These are phyloP conservation scores for Ashinkailepas kermadecensis DNA, from an alignment of 2,888 invertebrate species.

Conservation along the genomic window DNA sequence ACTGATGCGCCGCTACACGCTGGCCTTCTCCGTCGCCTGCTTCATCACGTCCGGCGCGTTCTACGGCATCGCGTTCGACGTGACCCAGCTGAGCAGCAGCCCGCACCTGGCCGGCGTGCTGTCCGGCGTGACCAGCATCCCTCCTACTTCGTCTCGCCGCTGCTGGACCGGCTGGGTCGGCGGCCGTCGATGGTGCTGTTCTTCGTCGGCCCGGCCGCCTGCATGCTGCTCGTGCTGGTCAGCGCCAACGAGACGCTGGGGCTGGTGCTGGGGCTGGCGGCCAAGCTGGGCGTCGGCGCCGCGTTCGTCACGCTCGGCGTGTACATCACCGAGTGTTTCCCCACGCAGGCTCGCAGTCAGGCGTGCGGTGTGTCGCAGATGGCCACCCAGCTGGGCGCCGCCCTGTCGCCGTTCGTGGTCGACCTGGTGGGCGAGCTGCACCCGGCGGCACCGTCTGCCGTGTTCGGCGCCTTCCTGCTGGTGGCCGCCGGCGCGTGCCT, in stretches of 20 bases:
- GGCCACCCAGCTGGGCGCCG: conserved; percentile 45
- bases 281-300: conserved; percentile 44
- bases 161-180: conserved; percentile 43
- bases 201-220: conserved; percentile 42
- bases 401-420: conserved; percentile 45
- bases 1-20: background rate
- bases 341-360: conserved; percentile 44
- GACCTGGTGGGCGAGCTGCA: conserved; percentile 29
- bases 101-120: conserved; percentile 46
- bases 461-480: background rate
- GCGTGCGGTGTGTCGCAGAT: conserved; percentile 1
- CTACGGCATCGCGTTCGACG: conserved; percentile 43
- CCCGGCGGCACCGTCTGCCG: background rate
- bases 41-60: conserved; percentile 42
- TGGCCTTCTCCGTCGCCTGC: background rate
- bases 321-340: conserved; percentile 38
- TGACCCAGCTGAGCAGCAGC: conserved; percentile 44
- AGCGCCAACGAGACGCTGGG: conserved; percentile 34
- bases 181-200: conserved; percentile 43
- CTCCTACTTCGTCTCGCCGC: conserved; percentile 42
- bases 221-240: conserved; percentile 43
- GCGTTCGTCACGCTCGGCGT: conserved; percentile 46
- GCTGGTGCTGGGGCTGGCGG: conserved; percentile 38
- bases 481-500: background rate
- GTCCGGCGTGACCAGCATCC: conserved; percentile 44